Conservation (phyloP, 2,113 vertebrate genomes). For the Rhea pennata region DNA sequence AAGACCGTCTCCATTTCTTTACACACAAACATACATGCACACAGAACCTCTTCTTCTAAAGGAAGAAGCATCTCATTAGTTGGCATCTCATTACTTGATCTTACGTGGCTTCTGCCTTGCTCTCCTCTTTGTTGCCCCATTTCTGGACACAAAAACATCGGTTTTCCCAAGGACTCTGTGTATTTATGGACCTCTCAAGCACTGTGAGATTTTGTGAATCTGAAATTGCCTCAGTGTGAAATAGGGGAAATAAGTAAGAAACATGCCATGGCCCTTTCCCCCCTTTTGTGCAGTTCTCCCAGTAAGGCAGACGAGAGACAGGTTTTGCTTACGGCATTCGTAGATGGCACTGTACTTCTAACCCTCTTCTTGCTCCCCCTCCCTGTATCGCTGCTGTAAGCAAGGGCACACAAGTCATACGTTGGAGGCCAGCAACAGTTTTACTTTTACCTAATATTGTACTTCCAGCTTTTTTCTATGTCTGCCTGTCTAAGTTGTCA, state of each 20-base stretch:
- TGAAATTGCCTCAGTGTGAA: not conserved
- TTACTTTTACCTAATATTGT: not conserved
- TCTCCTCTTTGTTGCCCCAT: not conserved
- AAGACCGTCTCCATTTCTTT: not conserved
- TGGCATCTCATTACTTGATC: not conserved
- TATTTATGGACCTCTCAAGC: not conserved
- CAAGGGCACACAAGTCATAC: slow-evolving; percentile 1
- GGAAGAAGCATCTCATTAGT: not conserved
- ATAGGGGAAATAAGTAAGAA: not conserved
- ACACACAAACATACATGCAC: not conserved
- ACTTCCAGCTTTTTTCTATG: not conserved
- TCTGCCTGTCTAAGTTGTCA: not conserved
- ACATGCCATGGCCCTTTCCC: not conserved
- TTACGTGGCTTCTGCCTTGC: not conserved
- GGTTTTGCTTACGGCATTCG: slow-evolving; percentile 21
- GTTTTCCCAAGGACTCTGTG: not conserved
- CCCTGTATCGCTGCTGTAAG: not conserved
- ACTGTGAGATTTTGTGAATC: not conserved
- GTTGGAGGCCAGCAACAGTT: not conserved
- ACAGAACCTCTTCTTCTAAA: not conserved
- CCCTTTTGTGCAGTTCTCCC: not conserved
- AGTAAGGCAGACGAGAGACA: slow-evolving; percentile 7
- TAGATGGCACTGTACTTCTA: not conserved
- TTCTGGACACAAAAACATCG: not conserved
- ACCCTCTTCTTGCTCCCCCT: not conserved